Base-by-base conservation (phyloP, 2,797 vertebrate species). In the Glossophaga mutica region DNA sequence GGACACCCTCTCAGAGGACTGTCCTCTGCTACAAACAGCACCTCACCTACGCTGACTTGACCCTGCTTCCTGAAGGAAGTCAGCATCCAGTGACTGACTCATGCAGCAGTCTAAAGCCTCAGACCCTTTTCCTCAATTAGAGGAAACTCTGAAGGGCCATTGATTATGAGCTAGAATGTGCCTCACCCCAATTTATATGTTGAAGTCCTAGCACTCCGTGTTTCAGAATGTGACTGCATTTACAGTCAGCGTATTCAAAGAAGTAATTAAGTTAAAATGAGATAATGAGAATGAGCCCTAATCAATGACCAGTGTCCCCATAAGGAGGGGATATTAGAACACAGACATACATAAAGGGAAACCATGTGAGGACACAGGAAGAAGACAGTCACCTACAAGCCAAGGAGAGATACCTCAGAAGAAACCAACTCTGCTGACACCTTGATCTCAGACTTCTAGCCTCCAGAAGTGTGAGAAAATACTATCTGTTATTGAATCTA, bases 161-260 rank as follows among this genome's bases (percentile, higher is more conserved):
- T 2, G 5, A 5, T 76, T 85, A 39, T 16, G n/a, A 24, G 26
- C 8, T 52, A 15, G 78, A 92, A 12, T 50, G 4, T 76, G 19
- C 7, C 15, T 3, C 15, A 10, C 1, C 2, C 0, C 8, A 9
- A 71, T 70, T 52, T 37, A 71, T 29, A 46, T 1, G 4, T 34
- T 46, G 26, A 86, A 95, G 6, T 84, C 14, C 16, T 26, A 59
- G 92, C 22, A 2, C 32, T 46, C 39, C 57, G 3, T 22, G 37
- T 14, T 26, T 71, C 67, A 83, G 46, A 70, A 76, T 34, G 16
- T 29, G 32, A 50, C n/a, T 81, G 5, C 12, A 62, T 87, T 91
- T 93, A 57, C 44, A 93, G 48, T 87, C 0, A 59, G 15, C 5
- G 14, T 12, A 8, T 84, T 91, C 74, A 95, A 93, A 76, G 29